These are phyloP conservation scores for Xerus inauris DNA, from an alignment of 2,113 vertebrate genomes.

Conservation along the genomic window DNA sequence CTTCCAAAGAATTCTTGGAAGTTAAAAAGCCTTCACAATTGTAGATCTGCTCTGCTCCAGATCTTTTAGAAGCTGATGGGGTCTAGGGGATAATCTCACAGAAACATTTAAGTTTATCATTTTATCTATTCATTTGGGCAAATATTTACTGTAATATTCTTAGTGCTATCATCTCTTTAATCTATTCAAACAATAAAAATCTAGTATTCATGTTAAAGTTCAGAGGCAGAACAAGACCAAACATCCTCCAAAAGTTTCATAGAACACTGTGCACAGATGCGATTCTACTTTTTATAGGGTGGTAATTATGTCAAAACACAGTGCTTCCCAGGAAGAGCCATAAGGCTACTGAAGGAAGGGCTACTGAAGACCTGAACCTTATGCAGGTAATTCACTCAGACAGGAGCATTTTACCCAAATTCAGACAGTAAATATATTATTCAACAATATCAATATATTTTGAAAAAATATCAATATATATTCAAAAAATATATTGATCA, in stretches of 20 bases:
- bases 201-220: not conserved
- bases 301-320: not conserved
- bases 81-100: not conserved
- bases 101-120: not conserved
- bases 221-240: not conserved
- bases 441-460: not conserved
- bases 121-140: not conserved
- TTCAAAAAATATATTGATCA: not conserved
- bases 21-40: slow-evolving; percentile 28
- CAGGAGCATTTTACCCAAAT: not conserved
- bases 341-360: too few species aligned
- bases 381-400: not conserved
- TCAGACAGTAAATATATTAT: slow-evolving; percentile 34
- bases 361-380: not conserved
- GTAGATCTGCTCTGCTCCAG: not conserved
- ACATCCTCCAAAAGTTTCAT: not conserved
- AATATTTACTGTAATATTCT: slow-evolving; percentile 40
- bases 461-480: not conserved
- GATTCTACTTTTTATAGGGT: not conserved
- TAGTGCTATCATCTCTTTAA: not conserved
- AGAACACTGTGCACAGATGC: not conserved
- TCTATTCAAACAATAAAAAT: slow-evolving; percentile 13
- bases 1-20: slow-evolving; percentile 17
- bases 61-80: not conserved
- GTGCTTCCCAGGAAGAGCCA: not conserved